Conservation (phyloP, 2,113 vertebrate species). For the Coracopsis vasa region DNA sequence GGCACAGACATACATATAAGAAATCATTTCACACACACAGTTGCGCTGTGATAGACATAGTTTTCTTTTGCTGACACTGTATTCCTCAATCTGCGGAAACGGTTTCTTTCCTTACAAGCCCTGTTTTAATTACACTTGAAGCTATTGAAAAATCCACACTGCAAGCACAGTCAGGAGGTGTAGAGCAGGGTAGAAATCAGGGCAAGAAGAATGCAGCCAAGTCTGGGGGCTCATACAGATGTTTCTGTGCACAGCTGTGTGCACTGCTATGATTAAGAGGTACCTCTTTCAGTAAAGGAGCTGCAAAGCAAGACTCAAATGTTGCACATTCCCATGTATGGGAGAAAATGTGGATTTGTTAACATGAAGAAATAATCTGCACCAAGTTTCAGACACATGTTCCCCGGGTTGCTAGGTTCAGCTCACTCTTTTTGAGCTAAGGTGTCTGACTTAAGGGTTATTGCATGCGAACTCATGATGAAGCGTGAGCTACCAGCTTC, state of each 20-base stretch:
- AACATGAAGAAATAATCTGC: not conserved
- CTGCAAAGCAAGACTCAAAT: not conserved
- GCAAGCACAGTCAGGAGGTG: not conserved
- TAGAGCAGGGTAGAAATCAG: not conserved
- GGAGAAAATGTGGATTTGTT: constrained; percentile 5
- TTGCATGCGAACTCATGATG: not conserved
- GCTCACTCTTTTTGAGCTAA: not conserved
- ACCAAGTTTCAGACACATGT: not conserved
- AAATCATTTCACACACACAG: not conserved
- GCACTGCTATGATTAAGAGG: not conserved
- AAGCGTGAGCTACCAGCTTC: not conserved
- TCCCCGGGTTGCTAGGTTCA: not conserved
- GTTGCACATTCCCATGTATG: not conserved
- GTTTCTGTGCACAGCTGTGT: not conserved
- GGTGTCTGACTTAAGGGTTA: not conserved
- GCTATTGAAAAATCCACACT: not conserved
- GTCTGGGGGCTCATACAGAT: not conserved
- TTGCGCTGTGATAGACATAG: not conserved
- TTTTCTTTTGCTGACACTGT: constrained; percentile 45
- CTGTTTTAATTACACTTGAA: constrained; percentile 29
- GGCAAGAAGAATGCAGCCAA: not conserved
- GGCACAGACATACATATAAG: not conserved
- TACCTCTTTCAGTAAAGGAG: not conserved
- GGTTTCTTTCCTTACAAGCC: constrained; percentile 27
- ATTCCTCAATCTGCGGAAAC: not conserved